Evolutionary conservation across 2,888 invertebrate genomes (phyloP), one percentile per base, ranked within the genome.

Genomic region (Crepidodera aurea): DNA sequence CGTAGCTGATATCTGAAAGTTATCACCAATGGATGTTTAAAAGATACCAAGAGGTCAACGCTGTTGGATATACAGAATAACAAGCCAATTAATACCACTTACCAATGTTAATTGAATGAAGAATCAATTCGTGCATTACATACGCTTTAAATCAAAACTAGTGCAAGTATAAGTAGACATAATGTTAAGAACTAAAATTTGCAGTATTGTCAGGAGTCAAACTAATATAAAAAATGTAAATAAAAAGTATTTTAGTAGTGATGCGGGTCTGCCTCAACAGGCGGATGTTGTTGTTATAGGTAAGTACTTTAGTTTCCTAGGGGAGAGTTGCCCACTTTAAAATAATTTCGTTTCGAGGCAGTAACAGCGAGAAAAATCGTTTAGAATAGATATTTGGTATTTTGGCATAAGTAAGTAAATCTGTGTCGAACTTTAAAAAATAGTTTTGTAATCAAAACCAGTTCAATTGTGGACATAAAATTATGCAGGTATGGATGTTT

Each of bases 21-120:
- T 67, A 67, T 65, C 65, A 59, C 44, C 55, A 57, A 63, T 61
- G 57, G 54, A 61, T 65, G 56, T 53, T 60, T 53, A 55, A 62
- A 56, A 67, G 67, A 67, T 69, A 64, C 51, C 44, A 32, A 53
- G 64, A 66, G 76, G 73, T 75, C 75, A 76, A 73, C 73, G 71
- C 72, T 75, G 75, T 74, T 75, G 40, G 73, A 72, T 74, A 76
- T 74, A 72, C 72, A 72, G 71, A 75, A 74, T 69, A 68, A 70
- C 63, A 64, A 67, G 59, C 60, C 56, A 64, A 70, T 61, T 67
- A 40, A 64, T 64, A 44, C 61, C 34, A 56, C 39, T 48, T 39
- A 25, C 16, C 8, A 5, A 16, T 27, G 40, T 53, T 27, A 39
- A 53, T 53, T 40, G 40, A 53, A 40, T n/a, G 22, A 53, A 53